Evolutionary conservation across 1,140 invertebrate species (phyloP).

Genomic region (Drosophila pandora): DNA sequence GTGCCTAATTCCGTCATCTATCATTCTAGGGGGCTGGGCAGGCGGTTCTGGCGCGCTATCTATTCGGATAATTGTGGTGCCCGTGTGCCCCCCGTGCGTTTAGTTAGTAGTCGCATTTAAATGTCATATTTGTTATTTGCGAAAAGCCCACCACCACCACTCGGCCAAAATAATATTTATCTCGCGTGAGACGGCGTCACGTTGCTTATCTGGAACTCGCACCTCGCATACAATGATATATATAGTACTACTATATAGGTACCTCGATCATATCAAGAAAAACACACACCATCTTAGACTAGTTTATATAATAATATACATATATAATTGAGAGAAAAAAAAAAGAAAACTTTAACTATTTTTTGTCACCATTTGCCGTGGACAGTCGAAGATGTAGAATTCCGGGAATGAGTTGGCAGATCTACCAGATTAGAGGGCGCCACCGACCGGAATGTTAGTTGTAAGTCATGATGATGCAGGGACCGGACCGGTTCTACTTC

Average conservation of each 20-base stretch:
- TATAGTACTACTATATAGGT: background rate
- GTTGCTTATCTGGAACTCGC: constrained; percentile 68
- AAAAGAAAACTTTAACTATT: background rate
- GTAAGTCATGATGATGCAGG: constrained; percentile 37
- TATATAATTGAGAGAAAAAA: constrained; percentile 7
- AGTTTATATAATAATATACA: background rate
- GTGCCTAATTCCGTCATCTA: background rate
- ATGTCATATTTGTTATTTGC: constrained; percentile 58
- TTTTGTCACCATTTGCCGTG: constrained; percentile 19
- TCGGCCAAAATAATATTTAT: constrained; percentile 46
- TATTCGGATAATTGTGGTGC: constrained; percentile 22
- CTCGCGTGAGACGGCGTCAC: constrained; percentile 74
- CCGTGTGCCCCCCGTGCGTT: constrained; percentile 19
- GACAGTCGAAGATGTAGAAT: constrained; percentile 24
- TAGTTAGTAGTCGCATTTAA: constrained; percentile 34
- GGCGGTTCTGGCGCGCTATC: constrained; percentile 13
- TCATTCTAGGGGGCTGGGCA: constrained; percentile 30
- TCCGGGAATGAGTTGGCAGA: constrained; percentile 32
- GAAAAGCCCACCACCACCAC: background rate
- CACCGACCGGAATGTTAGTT: constrained; percentile 27
- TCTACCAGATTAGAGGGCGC: constrained; percentile 25
- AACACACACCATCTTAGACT: constrained; percentile 14
- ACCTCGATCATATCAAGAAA: constrained; percentile 39
- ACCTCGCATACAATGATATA: constrained; percentile 35
- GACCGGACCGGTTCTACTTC: constrained; percentile 3